A percentile compares a stretch with the other conserved stretches of the same genome.
These are phyloP conservation scores for Decapterus maruadsi DNA, from an alignment of 2,797 vertebrate genomes.

Conservation along the genomic window DNA sequence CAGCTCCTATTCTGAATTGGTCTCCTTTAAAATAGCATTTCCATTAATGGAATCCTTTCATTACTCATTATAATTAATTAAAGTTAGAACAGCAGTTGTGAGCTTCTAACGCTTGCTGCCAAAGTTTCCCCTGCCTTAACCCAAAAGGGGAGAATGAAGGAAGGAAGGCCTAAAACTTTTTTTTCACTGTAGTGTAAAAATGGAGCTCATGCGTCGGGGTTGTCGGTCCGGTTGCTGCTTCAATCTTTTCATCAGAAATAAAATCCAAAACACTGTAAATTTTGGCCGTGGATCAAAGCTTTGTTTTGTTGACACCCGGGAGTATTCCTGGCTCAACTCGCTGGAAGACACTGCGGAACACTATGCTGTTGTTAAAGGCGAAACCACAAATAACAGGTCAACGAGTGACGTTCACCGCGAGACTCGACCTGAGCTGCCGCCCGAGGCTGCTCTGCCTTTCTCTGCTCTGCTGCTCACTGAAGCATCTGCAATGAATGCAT, in stretches of 20 bases:
- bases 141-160: background rate
- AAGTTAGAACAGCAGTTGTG: background rate
- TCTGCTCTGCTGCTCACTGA: background rate
- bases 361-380: background rate
- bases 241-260: background rate
- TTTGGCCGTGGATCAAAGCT: slow-evolving; percentile 24
- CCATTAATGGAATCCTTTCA: background rate
- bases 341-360: background rate
- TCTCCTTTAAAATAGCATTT: background rate
- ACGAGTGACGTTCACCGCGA: background rate
- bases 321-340: slow-evolving; percentile 9
- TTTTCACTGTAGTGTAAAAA: background rate
- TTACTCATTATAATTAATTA: no score
- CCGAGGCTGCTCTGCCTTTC: background rate
- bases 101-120: no score
- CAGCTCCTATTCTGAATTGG: no score
- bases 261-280: background rate
- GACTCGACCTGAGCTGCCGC: background rate
- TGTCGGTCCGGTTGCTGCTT: background rate
- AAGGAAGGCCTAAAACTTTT: background rate
- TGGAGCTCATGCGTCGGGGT: background rate
- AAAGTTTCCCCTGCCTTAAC: background rate
- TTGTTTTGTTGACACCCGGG: slow-evolving; percentile 7
- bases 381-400: slow-evolving; percentile 16
- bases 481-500: background rate